phyloP scores from a whole-genome alignment of 2,888 invertebrate genomes.

The Junonia oenone region DNA sequence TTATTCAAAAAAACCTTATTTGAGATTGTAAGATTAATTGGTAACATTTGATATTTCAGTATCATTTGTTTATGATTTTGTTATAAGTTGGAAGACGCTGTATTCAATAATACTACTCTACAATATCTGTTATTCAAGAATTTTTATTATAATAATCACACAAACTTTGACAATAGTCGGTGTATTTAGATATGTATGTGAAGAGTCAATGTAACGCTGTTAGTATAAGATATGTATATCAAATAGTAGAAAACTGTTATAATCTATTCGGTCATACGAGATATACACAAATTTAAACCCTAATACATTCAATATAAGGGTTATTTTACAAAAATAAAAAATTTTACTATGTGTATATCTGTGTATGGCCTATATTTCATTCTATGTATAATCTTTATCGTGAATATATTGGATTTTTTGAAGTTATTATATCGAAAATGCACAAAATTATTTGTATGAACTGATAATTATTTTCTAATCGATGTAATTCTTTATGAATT shows the following conservation, averaged over 20 bases:
- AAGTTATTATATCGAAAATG: neutral
- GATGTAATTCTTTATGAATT: neutral
- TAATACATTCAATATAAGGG: neutral
- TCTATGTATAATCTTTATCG: neutral
- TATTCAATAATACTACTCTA: neutral
- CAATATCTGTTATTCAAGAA: neutral
- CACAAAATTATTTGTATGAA: neutral
- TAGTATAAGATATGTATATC: slow-evolving; percentile 14
- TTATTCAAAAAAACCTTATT: neutral
- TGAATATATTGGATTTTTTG: neutral
- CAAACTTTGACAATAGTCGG: slow-evolving; percentile 19
- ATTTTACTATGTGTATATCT: slow-evolving; percentile 2
- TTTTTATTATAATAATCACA: slow-evolving; percentile 5
- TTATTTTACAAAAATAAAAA: slow-evolving; percentile 3
- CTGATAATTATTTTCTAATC: neutral
- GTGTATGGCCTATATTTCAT: neutral
- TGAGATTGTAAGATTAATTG: neutral
- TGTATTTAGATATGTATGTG: slow-evolving; percentile 16
- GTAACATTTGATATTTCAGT: too few species aligned
- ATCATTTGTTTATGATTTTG: too few species aligned
- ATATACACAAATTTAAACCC: slow-evolving; percentile 7
- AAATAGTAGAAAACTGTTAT: slow-evolving; percentile 3
- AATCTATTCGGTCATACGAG: slow-evolving; percentile 6
- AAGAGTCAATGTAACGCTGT: slow-evolving; percentile 18
- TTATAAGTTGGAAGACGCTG: neutral